Conservation (phyloP, 2,888 invertebrate species). For the Mechanitis messenoides region DNA sequence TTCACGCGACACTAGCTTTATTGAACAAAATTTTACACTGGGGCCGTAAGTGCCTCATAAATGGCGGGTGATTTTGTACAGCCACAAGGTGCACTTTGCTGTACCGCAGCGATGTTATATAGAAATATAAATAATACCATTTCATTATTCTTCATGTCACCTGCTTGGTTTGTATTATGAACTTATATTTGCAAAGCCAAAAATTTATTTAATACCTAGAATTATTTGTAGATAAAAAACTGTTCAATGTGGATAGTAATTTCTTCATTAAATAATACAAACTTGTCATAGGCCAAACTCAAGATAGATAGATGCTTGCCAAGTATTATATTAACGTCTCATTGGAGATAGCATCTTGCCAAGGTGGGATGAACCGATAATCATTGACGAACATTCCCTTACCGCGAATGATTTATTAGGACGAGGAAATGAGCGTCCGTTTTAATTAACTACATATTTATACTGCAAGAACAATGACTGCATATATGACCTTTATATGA, state of each 20-base stretch:
- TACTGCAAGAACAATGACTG: background rate
- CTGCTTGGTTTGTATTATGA: background rate
- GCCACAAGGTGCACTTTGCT: slow-evolving; percentile 35
- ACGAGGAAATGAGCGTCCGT: slow-evolving; percentile 4
- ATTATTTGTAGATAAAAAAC: background rate
- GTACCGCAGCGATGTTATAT: slow-evolving; percentile 25
- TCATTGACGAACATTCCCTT: slow-evolving; percentile 7
- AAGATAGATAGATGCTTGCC: slow-evolving; percentile 53
- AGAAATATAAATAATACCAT: background rate
- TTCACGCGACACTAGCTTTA: slow-evolving; percentile 22
- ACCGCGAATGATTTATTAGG: slow-evolving; percentile 9
- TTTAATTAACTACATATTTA: background rate
- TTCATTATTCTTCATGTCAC: background rate
- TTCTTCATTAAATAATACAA: slow-evolving; percentile 40
- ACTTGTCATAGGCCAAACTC: slow-evolving; percentile 54
- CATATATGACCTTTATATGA: too few species aligned
- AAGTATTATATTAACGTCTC: slow-evolving; percentile 71
- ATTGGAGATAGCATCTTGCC: slow-evolving; percentile 54
- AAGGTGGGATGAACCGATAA: slow-evolving; percentile 32
- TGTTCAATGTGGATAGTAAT: slow-evolving; percentile 1
- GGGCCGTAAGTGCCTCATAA: slow-evolving; percentile 31
- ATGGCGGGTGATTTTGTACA: slow-evolving; percentile 29
- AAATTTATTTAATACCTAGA: background rate
- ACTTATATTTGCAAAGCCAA: slow-evolving; percentile 22
- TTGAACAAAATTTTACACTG: slow-evolving; percentile 21